These are phyloP conservation scores for Syncerus caffer DNA, from an alignment of 2,797 vertebrate species.

Conservation along the genomic window DNA sequence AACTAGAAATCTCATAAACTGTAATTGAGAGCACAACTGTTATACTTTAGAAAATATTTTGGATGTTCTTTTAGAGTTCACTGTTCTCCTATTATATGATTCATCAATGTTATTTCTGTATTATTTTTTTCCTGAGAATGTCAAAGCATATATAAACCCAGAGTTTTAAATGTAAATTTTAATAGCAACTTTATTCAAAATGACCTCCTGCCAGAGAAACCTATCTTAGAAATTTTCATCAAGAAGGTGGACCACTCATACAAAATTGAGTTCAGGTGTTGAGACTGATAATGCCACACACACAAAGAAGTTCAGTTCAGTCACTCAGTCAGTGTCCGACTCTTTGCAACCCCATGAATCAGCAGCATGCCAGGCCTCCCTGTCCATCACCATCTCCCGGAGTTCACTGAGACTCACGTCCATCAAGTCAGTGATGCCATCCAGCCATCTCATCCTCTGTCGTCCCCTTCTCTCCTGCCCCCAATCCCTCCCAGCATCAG, in stretches of 20 bases:
- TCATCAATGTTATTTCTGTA: not conserved
- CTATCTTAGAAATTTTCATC: not conserved
- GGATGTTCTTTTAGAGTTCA: not conserved
- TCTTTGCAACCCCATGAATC: no score
- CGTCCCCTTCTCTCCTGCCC: no score
- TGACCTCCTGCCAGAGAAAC: not conserved
- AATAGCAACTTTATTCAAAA: not conserved
- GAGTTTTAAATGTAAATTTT: not conserved
- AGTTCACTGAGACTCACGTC: no score
- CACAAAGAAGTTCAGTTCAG: not conserved
- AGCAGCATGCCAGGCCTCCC: no score
- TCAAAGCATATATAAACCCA: not conserved
- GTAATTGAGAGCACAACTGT: not conserved
- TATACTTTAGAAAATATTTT: not conserved
- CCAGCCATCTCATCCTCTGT: no score
- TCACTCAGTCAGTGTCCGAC: no score
- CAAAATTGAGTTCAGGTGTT: not conserved
- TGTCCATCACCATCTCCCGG: no score
- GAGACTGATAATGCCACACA: not conserved
- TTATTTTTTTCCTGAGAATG: not conserved
- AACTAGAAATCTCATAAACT: not conserved
- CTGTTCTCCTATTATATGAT: not conserved
- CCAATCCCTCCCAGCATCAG: no score
- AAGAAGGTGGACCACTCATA: not conserved
- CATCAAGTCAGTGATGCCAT: no score